Evolutionary conservation across 2,113 vertebrate genomes (phyloP).

Genomic region (Todiramphus chloris): DNA sequence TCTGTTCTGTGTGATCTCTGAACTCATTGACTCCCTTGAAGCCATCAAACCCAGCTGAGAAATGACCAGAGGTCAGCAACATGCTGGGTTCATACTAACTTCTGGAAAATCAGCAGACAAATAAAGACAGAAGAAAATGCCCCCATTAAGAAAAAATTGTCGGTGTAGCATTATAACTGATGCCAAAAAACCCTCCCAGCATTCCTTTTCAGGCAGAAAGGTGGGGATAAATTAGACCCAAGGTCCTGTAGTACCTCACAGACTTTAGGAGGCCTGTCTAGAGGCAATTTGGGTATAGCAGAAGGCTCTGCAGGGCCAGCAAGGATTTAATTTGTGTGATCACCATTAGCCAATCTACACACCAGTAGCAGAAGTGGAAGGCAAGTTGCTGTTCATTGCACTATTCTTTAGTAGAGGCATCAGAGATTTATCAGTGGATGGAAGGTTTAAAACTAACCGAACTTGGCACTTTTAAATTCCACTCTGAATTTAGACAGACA

Average conservation of each 20-base stretch:
- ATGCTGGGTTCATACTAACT: neutral
- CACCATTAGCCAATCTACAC: neutral
- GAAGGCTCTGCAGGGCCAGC: neutral
- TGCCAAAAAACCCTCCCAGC: neutral
- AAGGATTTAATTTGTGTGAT: neutral
- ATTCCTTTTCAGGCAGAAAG: neutral
- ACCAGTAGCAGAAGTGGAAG: neutral
- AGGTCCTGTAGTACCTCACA: neutral
- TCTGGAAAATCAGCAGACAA: neutral
- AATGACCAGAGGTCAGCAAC: neutral
- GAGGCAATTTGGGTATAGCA: neutral
- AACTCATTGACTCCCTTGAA: neutral
- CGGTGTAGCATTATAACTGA: neutral
- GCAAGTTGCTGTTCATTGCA: neutral
- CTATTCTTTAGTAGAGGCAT: neutral
- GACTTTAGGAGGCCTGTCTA: neutral
- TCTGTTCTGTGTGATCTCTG: neutral
- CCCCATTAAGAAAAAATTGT: neutral
- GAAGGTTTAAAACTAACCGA: neutral
- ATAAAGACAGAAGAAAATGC: neutral
- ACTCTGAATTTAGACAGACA: neutral
- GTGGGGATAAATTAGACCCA: neutral
- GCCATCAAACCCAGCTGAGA: neutral
- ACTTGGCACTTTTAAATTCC: neutral
- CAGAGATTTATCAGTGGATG: neutral